These are phyloP conservation scores for Sarcophaga variegata DNA, from an alignment of 2,888 invertebrate genomes.

Conservation along the genomic window DNA sequence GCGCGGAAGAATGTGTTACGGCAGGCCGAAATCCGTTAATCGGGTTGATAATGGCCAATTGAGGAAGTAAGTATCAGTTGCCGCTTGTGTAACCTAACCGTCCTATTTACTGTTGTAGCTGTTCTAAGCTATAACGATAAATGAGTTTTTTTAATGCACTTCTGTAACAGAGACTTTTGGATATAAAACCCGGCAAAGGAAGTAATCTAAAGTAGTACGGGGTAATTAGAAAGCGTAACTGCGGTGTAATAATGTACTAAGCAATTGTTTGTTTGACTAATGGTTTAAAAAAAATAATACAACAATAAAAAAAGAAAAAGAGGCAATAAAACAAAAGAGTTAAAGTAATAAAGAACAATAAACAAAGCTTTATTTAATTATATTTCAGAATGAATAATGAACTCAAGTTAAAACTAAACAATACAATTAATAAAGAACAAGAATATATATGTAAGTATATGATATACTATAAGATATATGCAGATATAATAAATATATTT, in stretches of 20 bases:
- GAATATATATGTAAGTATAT: background rate
- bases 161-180: too few species aligned
- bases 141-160: too few species aligned
- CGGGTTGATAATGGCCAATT: too few species aligned
- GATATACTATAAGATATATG: background rate
- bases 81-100: too few species aligned
- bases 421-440: slow-evolving; percentile 58
- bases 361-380: slow-evolving; percentile 78
- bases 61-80: too few species aligned
- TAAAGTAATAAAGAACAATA: slow-evolving; percentile 74
- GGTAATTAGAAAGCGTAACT: too few species aligned
- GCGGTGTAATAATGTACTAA: background rate
- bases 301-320: slow-evolving; percentile 45
- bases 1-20: too few species aligned
- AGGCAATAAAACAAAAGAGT: slow-evolving; percentile 66
- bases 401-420: slow-evolving; percentile 59
- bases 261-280: background rate
- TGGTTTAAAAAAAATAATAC: background rate
- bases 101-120: too few species aligned
- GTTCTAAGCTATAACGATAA: too few species aligned
- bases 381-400: slow-evolving; percentile 58
- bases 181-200: too few species aligned
- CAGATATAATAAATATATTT: slow-evolving; percentile 3
- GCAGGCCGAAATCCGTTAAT: too few species aligned
- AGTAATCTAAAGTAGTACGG: too few species aligned